Conservation (phyloP, 2,888 invertebrate genomes). For the Conus canariensis region DNA sequence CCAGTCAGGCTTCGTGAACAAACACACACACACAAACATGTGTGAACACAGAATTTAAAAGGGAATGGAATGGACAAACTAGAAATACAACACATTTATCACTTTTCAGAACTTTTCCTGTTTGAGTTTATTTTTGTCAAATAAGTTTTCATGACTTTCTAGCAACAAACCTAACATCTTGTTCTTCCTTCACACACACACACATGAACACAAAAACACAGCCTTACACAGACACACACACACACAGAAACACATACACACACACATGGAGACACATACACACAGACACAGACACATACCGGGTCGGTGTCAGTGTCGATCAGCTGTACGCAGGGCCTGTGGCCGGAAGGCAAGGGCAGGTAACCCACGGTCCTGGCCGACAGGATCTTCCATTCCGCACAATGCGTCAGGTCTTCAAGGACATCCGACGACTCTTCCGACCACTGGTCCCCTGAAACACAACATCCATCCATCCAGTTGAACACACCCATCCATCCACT, state of each 20-base stretch:
- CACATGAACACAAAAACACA: background rate
- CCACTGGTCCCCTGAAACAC: constrained; percentile 62
- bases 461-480: background rate
- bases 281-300: constrained; percentile 67
- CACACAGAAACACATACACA: background rate
- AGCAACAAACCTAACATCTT: background rate
- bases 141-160: too few species aligned
- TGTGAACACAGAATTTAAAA: background rate
- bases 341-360: constrained; percentile 79
- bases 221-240: background rate
- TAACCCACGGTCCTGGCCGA: constrained; percentile 88
- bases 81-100: background rate
- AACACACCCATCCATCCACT: background rate
- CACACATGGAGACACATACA: background rate
- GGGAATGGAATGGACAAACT: background rate
- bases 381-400: constrained; percentile 87
- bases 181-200: background rate
- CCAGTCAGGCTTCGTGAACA: too few species aligned
- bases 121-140: too few species aligned
- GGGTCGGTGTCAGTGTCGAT: constrained; percentile 85
- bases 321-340: constrained; percentile 88
- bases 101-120: too few species aligned
- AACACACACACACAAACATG: background rate
- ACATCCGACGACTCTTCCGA: constrained; percentile 65
- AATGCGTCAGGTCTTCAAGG: constrained; percentile 78